Conservation (phyloP, 2,113 vertebrate species). For the Electrona antarctica region DNA sequence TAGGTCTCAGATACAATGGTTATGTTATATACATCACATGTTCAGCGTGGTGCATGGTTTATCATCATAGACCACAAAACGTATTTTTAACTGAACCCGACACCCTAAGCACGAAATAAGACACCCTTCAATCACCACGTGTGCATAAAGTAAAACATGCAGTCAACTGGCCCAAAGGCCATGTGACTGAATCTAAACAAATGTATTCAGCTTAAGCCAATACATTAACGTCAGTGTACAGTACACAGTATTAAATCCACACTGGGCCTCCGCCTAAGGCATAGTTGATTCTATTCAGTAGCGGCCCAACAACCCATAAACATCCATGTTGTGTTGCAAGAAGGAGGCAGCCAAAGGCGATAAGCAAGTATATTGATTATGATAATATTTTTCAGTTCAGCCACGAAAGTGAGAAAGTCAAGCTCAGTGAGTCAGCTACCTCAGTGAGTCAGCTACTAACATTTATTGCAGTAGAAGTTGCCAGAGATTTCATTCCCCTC, state of each 20-base stretch:
- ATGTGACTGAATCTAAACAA: too few relatives aligned
- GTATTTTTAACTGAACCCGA: too few relatives aligned
- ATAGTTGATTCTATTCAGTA: constrained; percentile 31
- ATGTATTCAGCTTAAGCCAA: too few relatives aligned
- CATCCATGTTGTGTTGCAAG: not conserved
- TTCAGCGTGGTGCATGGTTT: too few relatives aligned
- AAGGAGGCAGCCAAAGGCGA: not conserved
- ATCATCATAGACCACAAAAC: too few relatives aligned
- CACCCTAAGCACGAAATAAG: too few relatives aligned
- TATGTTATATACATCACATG: too few relatives aligned
- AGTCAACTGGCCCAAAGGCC: too few relatives aligned
- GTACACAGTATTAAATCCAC: not conserved
- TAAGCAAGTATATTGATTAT: rapidly evolving
- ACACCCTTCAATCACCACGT: too few relatives aligned
- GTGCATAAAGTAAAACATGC: too few relatives aligned
- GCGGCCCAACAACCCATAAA: not conserved
- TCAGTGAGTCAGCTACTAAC: too few relatives aligned
- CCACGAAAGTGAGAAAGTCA: rapidly evolving
- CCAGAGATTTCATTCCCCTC: constrained; percentile 93
- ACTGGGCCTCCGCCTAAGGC: not conserved
- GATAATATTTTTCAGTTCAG: rapidly evolving
- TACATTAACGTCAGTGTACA: not conserved
- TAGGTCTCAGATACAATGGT: too few relatives aligned
- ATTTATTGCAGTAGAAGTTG: constrained; percentile 93
- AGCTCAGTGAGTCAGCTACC: not conserved